phyloP scores from a whole-genome alignment of 2,113 vertebrate genomes.

The Tyto alba region DNA sequence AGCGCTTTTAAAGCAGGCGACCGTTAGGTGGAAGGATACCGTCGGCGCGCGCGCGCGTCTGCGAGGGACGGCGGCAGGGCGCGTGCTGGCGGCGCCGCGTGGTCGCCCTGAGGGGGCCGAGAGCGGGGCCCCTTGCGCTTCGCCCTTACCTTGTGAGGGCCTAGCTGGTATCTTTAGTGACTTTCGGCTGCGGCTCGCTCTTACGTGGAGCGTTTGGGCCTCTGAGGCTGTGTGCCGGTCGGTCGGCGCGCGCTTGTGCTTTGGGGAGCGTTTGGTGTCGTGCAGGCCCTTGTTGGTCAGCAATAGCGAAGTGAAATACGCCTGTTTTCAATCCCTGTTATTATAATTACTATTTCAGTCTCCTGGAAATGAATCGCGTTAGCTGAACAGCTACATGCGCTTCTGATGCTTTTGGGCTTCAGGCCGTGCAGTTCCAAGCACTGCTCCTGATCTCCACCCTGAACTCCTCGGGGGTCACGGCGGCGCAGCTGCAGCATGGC shows the following conservation, averaged over 20 bases:
- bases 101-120: rapidly evolving
- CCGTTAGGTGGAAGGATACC: rapidly evolving
- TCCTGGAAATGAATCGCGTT: rapidly evolving
- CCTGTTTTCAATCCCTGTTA: rapidly evolving
- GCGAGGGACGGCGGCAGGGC: no score
- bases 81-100: background rate
- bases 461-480: rapidly evolving
- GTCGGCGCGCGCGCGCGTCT: rapidly evolving
- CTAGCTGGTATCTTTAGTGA: rapidly evolving
- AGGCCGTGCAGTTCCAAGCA: rapidly evolving
- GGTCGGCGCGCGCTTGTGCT: rapidly evolving
- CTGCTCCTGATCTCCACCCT: background rate
- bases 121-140: no score
- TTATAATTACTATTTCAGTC: background rate
- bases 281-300: rapidly evolving
- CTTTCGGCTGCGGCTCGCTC: rapidly evolving
- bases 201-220: rapidly evolving
- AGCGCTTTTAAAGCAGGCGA: background rate
- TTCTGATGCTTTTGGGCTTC: background rate
- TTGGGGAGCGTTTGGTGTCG: rapidly evolving
- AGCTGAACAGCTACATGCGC: rapidly evolving
- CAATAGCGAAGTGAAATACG: rapidly evolving
- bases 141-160: rapidly evolving
- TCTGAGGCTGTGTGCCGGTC: rapidly evolving
- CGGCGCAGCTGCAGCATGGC: rapidly evolving